Evolutionary conservation across 30 jellyfish, hydroid and myxozoan species (phyloP), one percentile per base, ranked within the genome.

Genomic region (Nemopilema nomurai): DNA sequence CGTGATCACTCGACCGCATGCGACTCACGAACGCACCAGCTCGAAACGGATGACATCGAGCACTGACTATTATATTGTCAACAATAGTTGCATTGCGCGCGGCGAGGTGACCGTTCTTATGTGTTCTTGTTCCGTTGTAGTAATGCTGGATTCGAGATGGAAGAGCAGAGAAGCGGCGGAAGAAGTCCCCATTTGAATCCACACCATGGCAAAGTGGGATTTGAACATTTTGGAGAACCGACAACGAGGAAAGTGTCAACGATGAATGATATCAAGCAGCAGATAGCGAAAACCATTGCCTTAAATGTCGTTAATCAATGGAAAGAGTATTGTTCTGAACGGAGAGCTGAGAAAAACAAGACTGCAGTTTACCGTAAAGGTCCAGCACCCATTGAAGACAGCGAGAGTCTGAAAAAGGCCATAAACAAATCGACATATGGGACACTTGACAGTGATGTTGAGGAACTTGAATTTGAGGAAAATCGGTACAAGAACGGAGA

Each of bases 371-470:
- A 95, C 67, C 90, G 99, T 20, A 95, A 95, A 67, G 99, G 99
- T 0, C 99, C 99, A 8, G 99, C 99, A 28, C 99, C 99, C 1
- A 95, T 95, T 24, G 99, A 95, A 74, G 99, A 95, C 33, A 89
- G 96, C 0, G 99, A 90, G 26, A 74, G 91, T 23, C 31, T 95
- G 88, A 95, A 87, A 76, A 95, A 95, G 71, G 86, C 96, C 1
- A 86, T 87, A 19, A 67, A 74, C 69, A 89, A 87, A 72, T 96
- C 99, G 22, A 95, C 99, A 0, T 95, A 95, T 81, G 99, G 99
- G 0, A 95, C 99, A 0, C 80, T 95, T 27, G 99, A 95, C 73
- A 85, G 97, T 64, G 99, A 90, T 52, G 97, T 89, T 27, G 99
- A 95, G 51, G 99, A 95, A 49, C 83, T 95, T 6, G 99, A 95